Base-by-base conservation (phyloP, 2,888 invertebrate genomes). In the Melanophora roralis region DNA sequence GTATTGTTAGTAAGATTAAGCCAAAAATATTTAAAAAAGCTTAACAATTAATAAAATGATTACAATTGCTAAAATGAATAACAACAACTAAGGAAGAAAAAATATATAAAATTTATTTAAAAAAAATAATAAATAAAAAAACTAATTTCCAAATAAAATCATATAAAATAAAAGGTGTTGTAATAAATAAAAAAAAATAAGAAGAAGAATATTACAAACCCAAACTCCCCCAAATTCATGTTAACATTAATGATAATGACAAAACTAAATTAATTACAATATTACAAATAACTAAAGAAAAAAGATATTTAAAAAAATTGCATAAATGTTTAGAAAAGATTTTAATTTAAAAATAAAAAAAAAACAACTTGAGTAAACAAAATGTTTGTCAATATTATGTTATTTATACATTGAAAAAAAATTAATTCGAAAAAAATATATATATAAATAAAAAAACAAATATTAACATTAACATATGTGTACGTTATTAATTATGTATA, bases 31-130 rank as follows among this genome's bases (percentile, higher is more conserved):
- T 49, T 43, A 32, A 34, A 27, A 43, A 62, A 43, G 43, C 27
- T 62, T 62, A 14, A 38, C n/a, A n/a, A 19, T 21, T 19, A 47
- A 84, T 84, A 83, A 87, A 85, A 83, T 82, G 81, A 85, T 83
- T 9, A 40, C 65, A 59, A 65, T 21, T 65, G 60, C 14, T 64
- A 84, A 85, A 84, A 82, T n/a, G n/a, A 84, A 21, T 62, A 9
- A 12, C 19, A 65, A 47, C 34, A 51, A 62, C 53, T 16, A 47
- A 21, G 11, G 23, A n/a, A n/a, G n/a, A n/a, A 16, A 40, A 77
- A 27, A n/a, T 64, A 14, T 57, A 69, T 34, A 12, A 1, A 36
- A 57, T 53, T n/a, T 7, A 62, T 47, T 3, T 84, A 83, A 81
- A 78, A 80, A 75, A 84, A 81, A 53, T 40, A 40, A 78, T 40